Conservation (phyloP, 2,113 vertebrate genomes). For the Camelus bactrianus region DNA sequence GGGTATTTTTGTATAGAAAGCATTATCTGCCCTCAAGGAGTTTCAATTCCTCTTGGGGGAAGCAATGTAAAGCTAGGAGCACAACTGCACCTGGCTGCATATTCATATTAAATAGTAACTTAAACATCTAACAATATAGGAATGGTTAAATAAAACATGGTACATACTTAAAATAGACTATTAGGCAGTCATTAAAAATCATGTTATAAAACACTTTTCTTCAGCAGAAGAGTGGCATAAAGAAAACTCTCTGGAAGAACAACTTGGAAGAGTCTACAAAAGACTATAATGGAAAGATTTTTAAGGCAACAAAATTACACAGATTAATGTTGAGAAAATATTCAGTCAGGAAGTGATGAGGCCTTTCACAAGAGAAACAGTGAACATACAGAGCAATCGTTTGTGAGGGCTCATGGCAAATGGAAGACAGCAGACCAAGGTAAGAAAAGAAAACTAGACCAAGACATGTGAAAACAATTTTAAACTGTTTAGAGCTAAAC, state of each 20-base stretch:
- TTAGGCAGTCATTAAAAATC: not conserved
- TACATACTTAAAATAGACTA: not conserved
- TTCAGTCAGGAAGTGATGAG: not conserved
- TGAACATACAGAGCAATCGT: not conserved
- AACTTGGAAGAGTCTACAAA: not conserved
- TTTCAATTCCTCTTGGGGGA: not conserved
- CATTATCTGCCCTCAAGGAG: not conserved
- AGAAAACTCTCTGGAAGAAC: not conserved
- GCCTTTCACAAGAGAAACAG: not conserved
- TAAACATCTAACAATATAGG: not conserved
- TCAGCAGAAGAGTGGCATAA: constrained; percentile 4
- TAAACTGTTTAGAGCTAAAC: not conserved
- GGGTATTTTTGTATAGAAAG: not conserved
- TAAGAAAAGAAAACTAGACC: not conserved
- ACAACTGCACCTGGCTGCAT: not conserved
- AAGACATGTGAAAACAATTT: not conserved
- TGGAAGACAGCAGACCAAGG: not conserved
- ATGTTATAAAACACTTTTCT: not conserved
- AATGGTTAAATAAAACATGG: constrained; percentile 4
- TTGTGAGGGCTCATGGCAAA: not conserved
- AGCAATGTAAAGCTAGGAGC: constrained; percentile 1
- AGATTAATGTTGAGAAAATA: constrained; percentile 31
- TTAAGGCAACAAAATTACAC: not conserved
- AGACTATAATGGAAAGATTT: not conserved
- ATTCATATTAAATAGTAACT: not conserved